A percentile compares a stretch with the other conserved stretches of the same genome.
Evolutionary conservation across 2,797 vertebrate species (phyloP).

Genomic region (Pterois miles): DNA sequence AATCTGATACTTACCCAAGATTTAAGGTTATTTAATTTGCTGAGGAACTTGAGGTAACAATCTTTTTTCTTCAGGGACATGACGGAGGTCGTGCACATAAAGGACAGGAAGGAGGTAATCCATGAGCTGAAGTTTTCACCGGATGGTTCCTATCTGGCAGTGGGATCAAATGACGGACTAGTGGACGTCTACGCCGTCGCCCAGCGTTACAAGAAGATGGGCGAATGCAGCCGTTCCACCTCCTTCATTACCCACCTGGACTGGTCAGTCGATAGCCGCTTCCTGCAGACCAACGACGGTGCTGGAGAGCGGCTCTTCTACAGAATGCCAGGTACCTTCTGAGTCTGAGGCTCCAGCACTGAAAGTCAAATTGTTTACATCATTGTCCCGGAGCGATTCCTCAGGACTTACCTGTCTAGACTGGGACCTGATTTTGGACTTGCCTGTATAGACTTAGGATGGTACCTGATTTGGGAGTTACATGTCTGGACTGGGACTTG

Average conservation of each 20-base stretch:
- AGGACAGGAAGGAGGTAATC: conserved; percentile 96
- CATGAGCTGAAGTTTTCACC: conserved; percentile 98
- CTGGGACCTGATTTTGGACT: background rate
- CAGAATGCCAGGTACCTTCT: conserved; percentile 86
- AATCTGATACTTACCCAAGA: too few relatives aligned
- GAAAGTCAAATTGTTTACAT: background rate
- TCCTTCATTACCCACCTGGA: conserved; percentile 97
- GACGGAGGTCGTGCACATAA: conserved; percentile 98
- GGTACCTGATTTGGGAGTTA: background rate
- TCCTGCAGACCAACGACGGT: conserved; percentile 94
- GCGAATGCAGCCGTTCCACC: conserved; percentile 91
- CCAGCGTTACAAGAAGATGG: conserved; percentile 95
- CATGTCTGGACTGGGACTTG: background rate
- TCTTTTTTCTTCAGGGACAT: conserved; percentile 90
- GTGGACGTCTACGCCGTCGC: conserved; percentile 93
- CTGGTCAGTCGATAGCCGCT: conserved; percentile 96
- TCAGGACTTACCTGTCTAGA: background rate
- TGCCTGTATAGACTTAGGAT: too few relatives aligned
- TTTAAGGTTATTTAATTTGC: too few relatives aligned
- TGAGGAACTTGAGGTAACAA: too few relatives aligned
- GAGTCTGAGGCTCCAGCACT: background rate
- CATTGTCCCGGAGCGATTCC: background rate
- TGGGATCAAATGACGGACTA: conserved; percentile 93
- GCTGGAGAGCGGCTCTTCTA: conserved; percentile 92
- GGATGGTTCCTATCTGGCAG: conserved; percentile 91